Evolutionary conservation across 2,888 invertebrate genomes (phyloP).

Genomic region (Sussaba pulchella): DNA sequence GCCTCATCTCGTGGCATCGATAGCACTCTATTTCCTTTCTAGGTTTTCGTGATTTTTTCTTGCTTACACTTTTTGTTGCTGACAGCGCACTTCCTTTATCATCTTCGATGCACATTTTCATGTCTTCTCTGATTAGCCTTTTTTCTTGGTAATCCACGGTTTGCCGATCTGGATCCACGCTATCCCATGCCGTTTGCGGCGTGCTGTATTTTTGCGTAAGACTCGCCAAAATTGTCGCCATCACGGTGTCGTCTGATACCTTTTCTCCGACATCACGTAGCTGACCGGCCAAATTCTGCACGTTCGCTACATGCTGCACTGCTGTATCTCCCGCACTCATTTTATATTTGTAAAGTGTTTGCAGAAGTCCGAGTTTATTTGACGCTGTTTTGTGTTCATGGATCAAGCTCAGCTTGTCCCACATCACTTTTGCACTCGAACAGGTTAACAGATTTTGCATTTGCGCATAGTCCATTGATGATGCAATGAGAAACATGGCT

Average conservation of each 20-base stretch:
- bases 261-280: too few relatives aligned
- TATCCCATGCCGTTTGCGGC: conserved; percentile 2
- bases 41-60: not conserved
- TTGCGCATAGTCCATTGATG: too few relatives aligned
- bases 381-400: conserved; percentile 62
- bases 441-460: too few relatives aligned
- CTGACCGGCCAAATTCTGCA: too few relatives aligned
- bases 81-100: conserved; percentile 22
- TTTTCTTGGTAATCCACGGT: not conserved
- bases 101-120: not conserved
- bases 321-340: conserved; percentile 24
- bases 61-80: not conserved
- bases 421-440: conserved; percentile 52
- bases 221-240: conserved; percentile 24
- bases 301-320: conserved; percentile 36
- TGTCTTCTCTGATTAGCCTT: conserved; percentile 20
- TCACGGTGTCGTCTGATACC: conserved; percentile 26
- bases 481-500: too few relatives aligned
- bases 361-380: conserved; percentile 15
- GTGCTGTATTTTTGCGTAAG: conserved; percentile 22
- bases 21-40: conserved; percentile 27
- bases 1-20: not conserved
- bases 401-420: conserved; percentile 44
- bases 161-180: not conserved
- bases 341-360: conserved; percentile 11